Percentiles rank a stretch among this genome's conserved stretches.
Evolutionary conservation across 2,113 vertebrate genomes (phyloP).

Genomic region (Jacana jacana): DNA sequence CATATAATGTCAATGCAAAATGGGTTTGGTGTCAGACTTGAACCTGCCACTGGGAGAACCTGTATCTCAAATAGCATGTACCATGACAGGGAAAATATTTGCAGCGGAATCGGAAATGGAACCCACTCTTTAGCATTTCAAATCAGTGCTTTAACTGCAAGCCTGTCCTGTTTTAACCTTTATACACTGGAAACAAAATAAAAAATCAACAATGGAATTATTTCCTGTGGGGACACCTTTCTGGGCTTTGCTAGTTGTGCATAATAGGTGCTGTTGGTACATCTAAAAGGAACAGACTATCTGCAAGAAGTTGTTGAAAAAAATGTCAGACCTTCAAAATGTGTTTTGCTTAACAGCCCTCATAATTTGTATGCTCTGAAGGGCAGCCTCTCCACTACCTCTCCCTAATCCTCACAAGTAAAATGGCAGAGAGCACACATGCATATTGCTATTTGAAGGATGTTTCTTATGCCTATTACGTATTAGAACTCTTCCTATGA

Average conservation of each 20-base stretch:
- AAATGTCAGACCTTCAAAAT: not conserved
- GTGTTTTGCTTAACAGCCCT: not conserved
- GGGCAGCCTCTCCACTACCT: not conserved
- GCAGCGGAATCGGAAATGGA: not conserved
- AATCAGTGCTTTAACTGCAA: not conserved
- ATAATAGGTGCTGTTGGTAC: not conserved
- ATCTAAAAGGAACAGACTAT: not conserved
- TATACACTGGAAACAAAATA: not conserved
- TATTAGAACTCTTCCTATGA: not conserved
- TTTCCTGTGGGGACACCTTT: not conserved
- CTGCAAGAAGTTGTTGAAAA: not conserved
- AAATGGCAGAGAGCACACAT: not conserved
- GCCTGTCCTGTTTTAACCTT: not conserved
- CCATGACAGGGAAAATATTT: not conserved
- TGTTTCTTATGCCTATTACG: not conserved
- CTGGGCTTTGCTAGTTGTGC: not conserved
- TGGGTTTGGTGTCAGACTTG: not conserved
- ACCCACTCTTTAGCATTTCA: not conserved
- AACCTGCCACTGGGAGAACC: not conserved
- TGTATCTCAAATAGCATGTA: accelerated
- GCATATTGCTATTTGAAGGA: not conserved
- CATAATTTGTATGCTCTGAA: not conserved
- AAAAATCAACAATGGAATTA: not conserved
- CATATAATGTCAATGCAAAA: not conserved
- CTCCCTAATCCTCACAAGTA: not conserved